Conservation (phyloP, 92 coral and sea anemone genomes). For the Epizoanthus stellaris region DNA sequence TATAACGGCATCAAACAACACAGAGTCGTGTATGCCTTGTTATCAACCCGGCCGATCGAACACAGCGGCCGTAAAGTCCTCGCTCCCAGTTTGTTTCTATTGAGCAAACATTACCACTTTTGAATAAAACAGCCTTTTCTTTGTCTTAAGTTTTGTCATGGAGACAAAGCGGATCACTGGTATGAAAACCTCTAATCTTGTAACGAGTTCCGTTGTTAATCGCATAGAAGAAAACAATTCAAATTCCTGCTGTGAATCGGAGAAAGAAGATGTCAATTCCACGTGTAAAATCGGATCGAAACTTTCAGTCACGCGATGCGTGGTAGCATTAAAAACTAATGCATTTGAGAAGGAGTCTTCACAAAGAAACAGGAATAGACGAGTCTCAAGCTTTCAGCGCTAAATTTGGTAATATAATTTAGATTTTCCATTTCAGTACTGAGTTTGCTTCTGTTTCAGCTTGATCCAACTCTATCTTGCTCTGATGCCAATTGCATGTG, state of each 20-base stretch:
- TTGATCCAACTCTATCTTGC: neutral
- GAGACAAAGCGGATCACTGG: constrained; percentile 18
- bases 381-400: constrained; percentile 13
- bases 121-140: constrained; percentile 13
- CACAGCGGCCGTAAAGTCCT: neutral
- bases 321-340: neutral
- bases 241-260: constrained; percentile 26
- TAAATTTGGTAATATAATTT: neutral
- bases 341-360: neutral
- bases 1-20: neutral
- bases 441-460: constrained; percentile 22
- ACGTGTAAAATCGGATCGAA: neutral
- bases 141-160: neutral
- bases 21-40: neutral
- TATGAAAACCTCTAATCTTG: neutral
- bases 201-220: constrained; percentile 16
- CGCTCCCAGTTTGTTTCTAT: neutral
- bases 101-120: neutral
- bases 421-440: neutral
- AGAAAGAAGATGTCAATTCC: neutral
- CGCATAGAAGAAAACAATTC: neutral
- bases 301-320: constrained; percentile 7
- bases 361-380: constrained; percentile 12
- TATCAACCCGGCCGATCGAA: neutral
- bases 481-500: neutral